Conservation (phyloP, 2,797 vertebrate genomes). For the Monodelphis domestica region DNA sequence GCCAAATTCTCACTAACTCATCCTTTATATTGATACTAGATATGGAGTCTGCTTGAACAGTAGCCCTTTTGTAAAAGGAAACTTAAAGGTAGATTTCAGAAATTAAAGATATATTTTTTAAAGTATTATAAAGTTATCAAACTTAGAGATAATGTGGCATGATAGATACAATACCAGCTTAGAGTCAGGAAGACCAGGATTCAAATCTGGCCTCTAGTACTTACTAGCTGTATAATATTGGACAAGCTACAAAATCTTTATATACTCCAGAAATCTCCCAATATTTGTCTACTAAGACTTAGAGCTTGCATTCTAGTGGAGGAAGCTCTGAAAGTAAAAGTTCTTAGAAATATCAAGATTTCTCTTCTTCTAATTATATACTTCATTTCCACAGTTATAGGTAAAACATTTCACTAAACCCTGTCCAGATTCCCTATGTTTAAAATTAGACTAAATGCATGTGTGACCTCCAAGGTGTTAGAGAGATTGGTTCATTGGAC, state of each 20-base stretch:
- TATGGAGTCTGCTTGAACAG: constrained; percentile 27
- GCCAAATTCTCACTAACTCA: constrained; percentile 31
- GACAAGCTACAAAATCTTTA: neutral
- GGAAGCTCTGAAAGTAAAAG: neutral
- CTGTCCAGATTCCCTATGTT: neutral
- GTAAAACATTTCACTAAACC: constrained; percentile 27
- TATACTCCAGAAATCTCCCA: neutral
- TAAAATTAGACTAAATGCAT: constrained; percentile 18
- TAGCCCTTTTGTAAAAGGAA: constrained; percentile 27
- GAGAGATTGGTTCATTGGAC: neutral
- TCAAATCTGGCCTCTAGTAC: neutral
- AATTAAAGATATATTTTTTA: neutral
- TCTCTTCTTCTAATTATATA: constrained; percentile 22
- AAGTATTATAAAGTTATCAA: neutral
- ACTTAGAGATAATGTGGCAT: neutral
- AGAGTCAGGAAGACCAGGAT: neutral
- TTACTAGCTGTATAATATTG: neutral
- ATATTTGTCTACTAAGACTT: neutral
- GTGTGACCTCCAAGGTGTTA: neutral
- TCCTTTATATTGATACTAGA: constrained; percentile 33
- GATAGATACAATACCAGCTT: neutral
- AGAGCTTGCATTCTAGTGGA: neutral
- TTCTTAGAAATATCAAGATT: neutral
- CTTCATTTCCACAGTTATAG: constrained; percentile 29
- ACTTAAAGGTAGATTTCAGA: constrained; percentile 27